Conservation (phyloP, 2,888 invertebrate species). For the Anoncus sp. region DNA sequence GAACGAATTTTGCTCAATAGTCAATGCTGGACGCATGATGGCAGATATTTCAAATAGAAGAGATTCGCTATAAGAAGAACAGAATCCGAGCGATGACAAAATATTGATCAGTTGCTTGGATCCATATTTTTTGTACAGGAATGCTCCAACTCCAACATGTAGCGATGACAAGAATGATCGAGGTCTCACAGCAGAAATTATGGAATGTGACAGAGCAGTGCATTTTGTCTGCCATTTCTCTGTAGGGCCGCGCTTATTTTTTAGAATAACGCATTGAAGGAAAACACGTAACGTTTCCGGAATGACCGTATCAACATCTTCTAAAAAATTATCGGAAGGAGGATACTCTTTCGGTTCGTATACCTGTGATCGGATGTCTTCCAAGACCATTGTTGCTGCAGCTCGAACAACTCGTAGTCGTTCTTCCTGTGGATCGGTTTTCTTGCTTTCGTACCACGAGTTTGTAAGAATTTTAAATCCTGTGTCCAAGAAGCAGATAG, state of each 20-base stretch:
- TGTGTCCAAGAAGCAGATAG: not conserved
- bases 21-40: not conserved
- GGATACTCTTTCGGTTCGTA: conserved; percentile 51
- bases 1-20: conserved; percentile 7
- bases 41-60: not conserved
- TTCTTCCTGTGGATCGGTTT: conserved; percentile 52
- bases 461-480: conserved; percentile 57
- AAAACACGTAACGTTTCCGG: not conserved
- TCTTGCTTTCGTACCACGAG: conserved; percentile 53
- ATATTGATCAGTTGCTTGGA: conserved; percentile 4
- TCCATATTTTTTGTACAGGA: conserved; percentile 10
- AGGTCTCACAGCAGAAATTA: conserved; percentile 59
- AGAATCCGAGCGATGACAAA: conserved; percentile 69
- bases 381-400: conserved; percentile 46
- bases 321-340: conserved; percentile 29
- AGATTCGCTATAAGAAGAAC: conserved; percentile 69
- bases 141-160: conserved; percentile 15
- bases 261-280: not conserved
- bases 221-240: conserved; percentile 42
- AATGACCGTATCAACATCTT: not conserved
- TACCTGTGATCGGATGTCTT: conserved; percentile 55
- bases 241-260: conserved; percentile 11
- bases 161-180: conserved; percentile 56
- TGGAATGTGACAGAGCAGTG: conserved; percentile 52
- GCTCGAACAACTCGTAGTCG: conserved; percentile 43